Evolutionary conservation across 2,888 invertebrate genomes (phyloP), one percentile per base, ranked within the genome.

Genomic region (Leptopterna dolabrata): DNA sequence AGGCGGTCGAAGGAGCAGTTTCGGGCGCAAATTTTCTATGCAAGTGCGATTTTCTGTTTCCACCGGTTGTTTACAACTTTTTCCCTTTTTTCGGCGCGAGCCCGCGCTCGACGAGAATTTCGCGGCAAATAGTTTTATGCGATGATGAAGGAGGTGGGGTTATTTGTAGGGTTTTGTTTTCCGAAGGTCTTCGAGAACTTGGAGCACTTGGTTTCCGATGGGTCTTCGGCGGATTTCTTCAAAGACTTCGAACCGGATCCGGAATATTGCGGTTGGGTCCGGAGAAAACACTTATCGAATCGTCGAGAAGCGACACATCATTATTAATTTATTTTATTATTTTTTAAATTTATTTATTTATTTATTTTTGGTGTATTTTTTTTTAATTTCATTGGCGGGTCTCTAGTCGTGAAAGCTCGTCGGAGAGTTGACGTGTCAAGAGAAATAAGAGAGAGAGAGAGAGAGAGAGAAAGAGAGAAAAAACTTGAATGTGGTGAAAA

Each of bases 351-450:
- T n/a, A n/a, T n/a, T n/a, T n/a, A n/a, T n/a, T n/a, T n/a, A n/a
- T n/a, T n/a, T n/a, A n/a, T 63, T 63, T 24, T 63, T 24, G 13
- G 19, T 24, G 13, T 63, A 13, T 11, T 24, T 24, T 63, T n/a
- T n/a, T n/a, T n/a, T n/a, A n/a, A n/a, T n/a, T n/a, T 24, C 4
- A 11, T 63, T 63, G 4, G 24, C 63, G 24, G 24, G 63, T 7
- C 55, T n/a, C 19, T n/a, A n/a, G n/a, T n/a, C 24, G 63, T 9
- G 19, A 27, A 47, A 73, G 73, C 73, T 73, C 73, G 36, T 14
- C 1, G 41, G 73, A 73, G 73, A 73, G 73, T 73, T 73, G 63
- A 63, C n/a, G n/a, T n/a, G n/a, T n/a, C n/a, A n/a, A n/a, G n/a
- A n/a, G n/a, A n/a, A n/a, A n/a, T n/a, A n/a, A n/a, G n/a, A n/a